A percentile compares a stretch with the other conserved stretches of the same genome.
These are phyloP conservation scores for Eupithecia centaureata DNA, from an alignment of 2,888 invertebrate species.

Conservation along the genomic window DNA sequence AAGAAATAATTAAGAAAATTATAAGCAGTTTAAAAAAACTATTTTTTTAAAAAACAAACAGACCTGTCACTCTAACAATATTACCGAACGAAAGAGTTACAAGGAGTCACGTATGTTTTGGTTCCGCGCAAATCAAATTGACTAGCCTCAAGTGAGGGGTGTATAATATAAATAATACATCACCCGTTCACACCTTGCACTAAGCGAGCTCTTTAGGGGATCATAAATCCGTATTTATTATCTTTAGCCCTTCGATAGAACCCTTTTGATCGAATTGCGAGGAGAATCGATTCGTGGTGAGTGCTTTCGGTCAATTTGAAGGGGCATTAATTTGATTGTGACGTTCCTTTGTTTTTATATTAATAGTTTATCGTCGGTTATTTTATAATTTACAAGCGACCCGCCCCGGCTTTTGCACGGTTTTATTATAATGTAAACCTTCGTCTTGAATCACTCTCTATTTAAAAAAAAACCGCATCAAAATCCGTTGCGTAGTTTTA, in stretches of 20 bases:
- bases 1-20: too few relatives aligned
- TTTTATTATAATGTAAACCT: too few relatives aligned
- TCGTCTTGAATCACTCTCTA: too few relatives aligned
- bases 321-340: constrained; percentile 12
- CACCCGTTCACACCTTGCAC: constrained; percentile 77
- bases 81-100: constrained; percentile 1
- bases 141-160: constrained; percentile 70
- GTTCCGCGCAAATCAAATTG: constrained; percentile 74
- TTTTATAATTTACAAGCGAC: too few relatives aligned
- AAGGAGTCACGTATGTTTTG: constrained; percentile 65
- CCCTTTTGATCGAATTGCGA: constrained; percentile 76
- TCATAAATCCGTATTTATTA: constrained; percentile 84
- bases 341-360: constrained; percentile 14
- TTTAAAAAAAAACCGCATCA: too few relatives aligned
- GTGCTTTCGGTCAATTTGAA: constrained; percentile 36
- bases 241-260: constrained; percentile 67
- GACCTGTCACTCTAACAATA: background rate
- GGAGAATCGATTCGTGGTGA: constrained; percentile 71
- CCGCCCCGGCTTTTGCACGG: too few relatives aligned
- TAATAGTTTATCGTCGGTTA: too few relatives aligned
- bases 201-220: constrained; percentile 79
- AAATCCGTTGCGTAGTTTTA: too few relatives aligned
- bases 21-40: too few relatives aligned
- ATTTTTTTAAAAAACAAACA: too few relatives aligned
- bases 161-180: constrained; percentile 81